Percentiles rank a stretch among this genome's conserved stretches.
Evolutionary conservation across 2,797 vertebrate genomes (phyloP).

Genomic region (Lemur catta): DNA sequence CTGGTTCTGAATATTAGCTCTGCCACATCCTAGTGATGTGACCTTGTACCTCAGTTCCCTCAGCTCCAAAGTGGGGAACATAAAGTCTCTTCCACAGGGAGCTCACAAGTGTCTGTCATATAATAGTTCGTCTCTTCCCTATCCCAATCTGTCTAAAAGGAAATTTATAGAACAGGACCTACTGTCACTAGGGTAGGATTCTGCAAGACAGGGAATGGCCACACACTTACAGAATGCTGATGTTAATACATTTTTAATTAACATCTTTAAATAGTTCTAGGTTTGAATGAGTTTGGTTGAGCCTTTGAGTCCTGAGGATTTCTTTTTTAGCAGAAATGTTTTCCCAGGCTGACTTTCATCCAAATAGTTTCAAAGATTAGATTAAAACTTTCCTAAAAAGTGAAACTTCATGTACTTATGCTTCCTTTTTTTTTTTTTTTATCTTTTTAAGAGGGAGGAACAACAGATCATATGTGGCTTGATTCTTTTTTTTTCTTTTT

Average conservation of each 20-base stretch:
- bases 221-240: not conserved
- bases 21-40: not conserved
- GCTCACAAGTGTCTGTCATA: too few species aligned
- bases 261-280: constrained; percentile 29
- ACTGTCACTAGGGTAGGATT: not conserved
- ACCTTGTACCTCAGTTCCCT: not conserved
- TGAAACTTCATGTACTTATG: not conserved
- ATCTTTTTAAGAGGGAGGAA: not conserved
- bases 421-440: not conserved
- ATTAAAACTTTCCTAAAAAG: constrained; percentile 41
- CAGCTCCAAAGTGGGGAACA: not conserved
- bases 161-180: not conserved
- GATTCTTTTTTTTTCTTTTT: not conserved
- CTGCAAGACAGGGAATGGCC: not conserved
- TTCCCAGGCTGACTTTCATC: constrained; percentile 34
- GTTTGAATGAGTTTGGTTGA: constrained; percentile 47
- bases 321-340: constrained; percentile 53
- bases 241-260: constrained; percentile 64
- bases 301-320: constrained; percentile 30
- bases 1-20: not conserved
- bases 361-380: constrained; percentile 71
- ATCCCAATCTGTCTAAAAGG: not conserved
- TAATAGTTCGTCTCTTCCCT: not conserved
- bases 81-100: not conserved
- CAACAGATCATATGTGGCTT: not conserved